Evolutionary conservation across 2,888 invertebrate species (phyloP), one percentile per base, ranked within the genome.

Genomic region (Eristalinus aeneus): DNA sequence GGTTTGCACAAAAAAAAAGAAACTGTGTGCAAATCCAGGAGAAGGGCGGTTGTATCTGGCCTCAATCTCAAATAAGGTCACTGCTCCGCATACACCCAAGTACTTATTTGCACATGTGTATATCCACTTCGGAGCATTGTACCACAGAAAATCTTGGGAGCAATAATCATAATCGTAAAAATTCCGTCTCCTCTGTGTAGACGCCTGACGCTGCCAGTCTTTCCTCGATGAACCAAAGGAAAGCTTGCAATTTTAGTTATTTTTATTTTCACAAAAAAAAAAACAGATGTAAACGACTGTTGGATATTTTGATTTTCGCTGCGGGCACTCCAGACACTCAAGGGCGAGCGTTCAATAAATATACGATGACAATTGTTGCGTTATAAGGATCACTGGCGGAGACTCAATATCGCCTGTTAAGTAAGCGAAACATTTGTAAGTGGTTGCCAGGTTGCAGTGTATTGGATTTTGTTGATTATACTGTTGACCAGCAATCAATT

Each of bases 31-130:
- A 46, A n/a, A 46, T 16, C n/a, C 16, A 46, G 16, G 46, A 46
- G 46, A 46, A n/a, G 46, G 46, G 16, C 16, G 6, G 23, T 61
- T 39, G n/a, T 58, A 27, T 63, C 22, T 77, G 77, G 58, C 69
- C 77, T 54, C 68, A 77, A 64, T 77, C 61, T 39, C 12, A 23
- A 77, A 69, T 77, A 39, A 36, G 68, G 77, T 69, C 69, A 69
- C 32, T 77, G 77, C 69, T 63, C 63, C 77, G 39, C 77, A 61
- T 56, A 77, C 63, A 27, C 75, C 4, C 34, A 1, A 4, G 46
- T 16, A n/a, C 16, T 27, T 27, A 27, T 27, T 27, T 27, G 27
- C 27, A 27, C 27, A 27, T 27, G 27, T 27, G 27, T 2, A 39
- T 12, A 39, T n/a, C 1, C 39, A 16, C 6, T n/a, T 16, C 16